Evolutionary conservation across 2,888 invertebrate species (phyloP).

Genomic region (Lithophane ornitopus): DNA sequence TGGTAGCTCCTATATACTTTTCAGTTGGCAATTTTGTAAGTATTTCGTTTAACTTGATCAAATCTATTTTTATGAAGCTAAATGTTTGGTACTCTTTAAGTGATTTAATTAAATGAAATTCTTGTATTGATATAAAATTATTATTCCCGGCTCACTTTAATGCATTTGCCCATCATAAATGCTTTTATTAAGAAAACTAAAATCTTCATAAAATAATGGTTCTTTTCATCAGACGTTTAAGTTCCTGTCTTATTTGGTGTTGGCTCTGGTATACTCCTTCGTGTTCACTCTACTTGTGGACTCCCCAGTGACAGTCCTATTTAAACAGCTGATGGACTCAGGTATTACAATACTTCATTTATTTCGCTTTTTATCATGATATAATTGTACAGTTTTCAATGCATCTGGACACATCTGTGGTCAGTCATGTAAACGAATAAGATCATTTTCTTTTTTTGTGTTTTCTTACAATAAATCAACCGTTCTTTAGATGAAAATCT

Average conservation of each 20-base stretch:
- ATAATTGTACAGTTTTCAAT: background rate
- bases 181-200: too few relatives aligned
- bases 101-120: background rate
- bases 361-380: background rate
- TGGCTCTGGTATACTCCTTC: constrained; percentile 43
- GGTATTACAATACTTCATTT: constrained; percentile 27
- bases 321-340: constrained; percentile 48
- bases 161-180: background rate
- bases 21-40: constrained; percentile 44
- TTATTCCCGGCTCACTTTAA: background rate
- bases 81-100: background rate
- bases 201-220: background rate
- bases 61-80: background rate
- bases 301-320: constrained; percentile 53
- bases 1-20: constrained; percentile 43
- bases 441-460: background rate
- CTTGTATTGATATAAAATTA: too few relatives aligned
- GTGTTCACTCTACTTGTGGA: constrained; percentile 54
- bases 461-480: background rate
- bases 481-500: background rate
- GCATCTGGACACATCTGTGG: background rate
- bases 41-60: background rate
- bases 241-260: constrained; percentile 48
- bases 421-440: background rate
- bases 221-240: constrained; percentile 51